Base-by-base conservation (phyloP, 2,113 vertebrate species). In the Pelodiscus sinensis region DNA sequence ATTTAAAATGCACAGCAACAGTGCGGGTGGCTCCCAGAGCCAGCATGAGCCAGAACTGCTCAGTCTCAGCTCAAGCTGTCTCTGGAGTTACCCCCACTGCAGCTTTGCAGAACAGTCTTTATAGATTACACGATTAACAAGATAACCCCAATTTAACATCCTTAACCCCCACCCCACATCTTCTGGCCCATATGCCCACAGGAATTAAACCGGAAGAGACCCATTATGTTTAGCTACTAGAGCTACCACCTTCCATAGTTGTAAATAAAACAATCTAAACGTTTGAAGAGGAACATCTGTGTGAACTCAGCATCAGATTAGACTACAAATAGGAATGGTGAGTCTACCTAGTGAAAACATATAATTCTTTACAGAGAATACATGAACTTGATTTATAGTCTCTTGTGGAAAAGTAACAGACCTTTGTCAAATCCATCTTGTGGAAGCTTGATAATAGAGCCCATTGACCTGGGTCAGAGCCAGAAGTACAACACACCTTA, bases 331-430 rank as follows among this genome's bases (percentile, higher is more conserved):
- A 56, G 25, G 62, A 84, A 51, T 27, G 19, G 15, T 57, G 82
- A 91, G 52, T 57, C 50, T 50, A 84, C 38, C 50, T 12, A 38
- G 24, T 44, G 38, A 77, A 77, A 12, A 12, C 24, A 77, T 44
- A 50, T 75, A 77, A 44, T 25, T 77, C 35, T 77, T 77, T 38
- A 77, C 22, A 77, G 22, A 86, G 57, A 19, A 92, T 2, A n/a
- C 54, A 51, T 21, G 18, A 18, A 71, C 65, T 35, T 0, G 4
- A 12, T 38, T 38, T 89, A n/a, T 57, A 35, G 27, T 79, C 78
- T 81, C 51, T 16, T 13, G 82, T 0, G 0, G 10, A 62, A 21
- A 3, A 0, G 7, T 29, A 75, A 82, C 15, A 25, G 0, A 71
- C 65, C 78, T 51, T 25, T 82, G 84, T 13, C 71, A 91, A 92